phyloP scores from a whole-genome alignment of 2,888 invertebrate genomes.

The Hydroisotoma schaefferi region DNA sequence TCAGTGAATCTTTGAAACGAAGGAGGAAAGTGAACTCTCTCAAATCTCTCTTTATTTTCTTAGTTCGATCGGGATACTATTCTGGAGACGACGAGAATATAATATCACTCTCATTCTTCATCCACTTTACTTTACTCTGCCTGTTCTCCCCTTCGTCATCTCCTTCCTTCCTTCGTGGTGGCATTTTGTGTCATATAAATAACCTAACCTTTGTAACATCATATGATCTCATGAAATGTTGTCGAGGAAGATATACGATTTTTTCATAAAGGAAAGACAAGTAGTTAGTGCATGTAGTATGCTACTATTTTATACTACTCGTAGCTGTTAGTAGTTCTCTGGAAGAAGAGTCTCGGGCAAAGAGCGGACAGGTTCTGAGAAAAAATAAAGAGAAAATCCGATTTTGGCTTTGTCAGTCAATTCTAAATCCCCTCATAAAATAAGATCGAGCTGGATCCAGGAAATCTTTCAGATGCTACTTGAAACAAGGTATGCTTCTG shows the following conservation, averaged over 20 bases:
- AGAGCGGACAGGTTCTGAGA: background rate
- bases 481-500: too few relatives aligned
- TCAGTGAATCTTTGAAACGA: conserved; percentile 9
- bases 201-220: background rate
- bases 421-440: conserved; percentile 18
- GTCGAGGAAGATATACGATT: too few relatives aligned
- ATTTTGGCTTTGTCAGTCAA: conserved; percentile 18
- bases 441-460: too few relatives aligned
- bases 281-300: too few relatives aligned
- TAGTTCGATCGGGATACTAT: too few relatives aligned
- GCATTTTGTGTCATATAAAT: background rate
- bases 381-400: conserved; percentile 2
- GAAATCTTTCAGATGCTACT: too few relatives aligned
- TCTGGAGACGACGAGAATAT: too few relatives aligned
- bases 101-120: conserved; percentile 11
- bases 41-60: conserved; percentile 17
- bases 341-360: background rate
- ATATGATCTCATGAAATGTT: too few relatives aligned
- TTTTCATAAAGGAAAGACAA: too few relatives aligned
- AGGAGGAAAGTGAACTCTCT: too few relatives aligned
- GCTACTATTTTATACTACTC: too few relatives aligned
- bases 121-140: background rate
- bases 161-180: conserved; percentile 13
- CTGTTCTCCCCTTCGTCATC: conserved; percentile 7
- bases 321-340: too few relatives aligned